Evolutionary conservation across 2,888 invertebrate genomes (phyloP).

Genomic region (Dryobota labecula): DNA sequence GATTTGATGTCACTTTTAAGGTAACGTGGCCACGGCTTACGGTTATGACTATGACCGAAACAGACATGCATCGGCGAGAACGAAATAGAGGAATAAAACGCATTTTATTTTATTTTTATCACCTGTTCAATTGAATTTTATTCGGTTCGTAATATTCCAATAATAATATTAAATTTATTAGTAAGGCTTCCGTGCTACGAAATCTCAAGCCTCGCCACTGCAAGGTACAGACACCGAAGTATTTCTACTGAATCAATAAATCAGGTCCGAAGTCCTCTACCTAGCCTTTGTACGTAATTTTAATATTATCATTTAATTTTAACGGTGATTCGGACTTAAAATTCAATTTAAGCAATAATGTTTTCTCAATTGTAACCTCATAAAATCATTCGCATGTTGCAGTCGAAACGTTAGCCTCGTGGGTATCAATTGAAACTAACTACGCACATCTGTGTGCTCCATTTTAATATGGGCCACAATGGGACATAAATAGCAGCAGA

Average conservation of each 20-base stretch:
- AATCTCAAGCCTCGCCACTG: no score
- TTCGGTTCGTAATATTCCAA: no score
- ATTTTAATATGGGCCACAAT: slow-evolving; percentile 62
- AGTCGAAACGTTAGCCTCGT: slow-evolving; percentile 51
- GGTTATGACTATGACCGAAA: no score
- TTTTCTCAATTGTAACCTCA: slow-evolving; percentile 51
- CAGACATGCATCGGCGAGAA: no score
- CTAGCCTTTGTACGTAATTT: not conserved
- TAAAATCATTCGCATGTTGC: slow-evolving; percentile 50
- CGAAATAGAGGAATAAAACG: no score
- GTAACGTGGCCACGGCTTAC: no score
- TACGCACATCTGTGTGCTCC: slow-evolving; percentile 56
- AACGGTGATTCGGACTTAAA: slow-evolving; percentile 9
- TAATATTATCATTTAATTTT: slow-evolving; percentile 20
- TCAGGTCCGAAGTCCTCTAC: slow-evolving; percentile 6
- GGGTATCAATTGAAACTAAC: slow-evolving; percentile 61
- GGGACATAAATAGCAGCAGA: slow-evolving; percentile 45
- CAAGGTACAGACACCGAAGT: slow-evolving; percentile 24
- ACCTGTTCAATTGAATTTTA: no score
- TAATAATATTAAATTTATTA: no score
- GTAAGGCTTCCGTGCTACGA: no score
- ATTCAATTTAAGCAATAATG: slow-evolving; percentile 24
- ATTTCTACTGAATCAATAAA: slow-evolving; percentile 49
- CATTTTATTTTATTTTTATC: no score
- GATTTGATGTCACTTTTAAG: no score